These are phyloP conservation scores for Eudorcas thomsonii DNA, from an alignment of 2,113 vertebrate species.

Conservation along the genomic window DNA sequence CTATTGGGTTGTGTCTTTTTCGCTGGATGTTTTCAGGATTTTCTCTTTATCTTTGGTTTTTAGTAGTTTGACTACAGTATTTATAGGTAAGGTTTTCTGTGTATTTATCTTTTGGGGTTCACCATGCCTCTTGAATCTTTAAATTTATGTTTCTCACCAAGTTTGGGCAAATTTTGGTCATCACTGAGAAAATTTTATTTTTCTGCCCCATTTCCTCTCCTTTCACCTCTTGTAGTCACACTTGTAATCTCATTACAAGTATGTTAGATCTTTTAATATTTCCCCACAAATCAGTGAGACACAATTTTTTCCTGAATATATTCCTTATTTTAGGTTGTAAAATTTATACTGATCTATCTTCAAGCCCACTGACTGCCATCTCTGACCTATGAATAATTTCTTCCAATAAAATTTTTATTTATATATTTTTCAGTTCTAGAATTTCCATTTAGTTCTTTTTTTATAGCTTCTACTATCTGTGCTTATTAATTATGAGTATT, in stretches of 20 bases:
- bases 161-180: not conserved
- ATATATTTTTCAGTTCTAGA: not conserved
- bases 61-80: not conserved
- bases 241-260: not conserved
- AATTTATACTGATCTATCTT: not conserved
- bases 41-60: not conserved
- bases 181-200: not conserved
- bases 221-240: not conserved
- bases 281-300: not conserved
- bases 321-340: not conserved
- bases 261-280: not conserved
- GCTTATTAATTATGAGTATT: not conserved
- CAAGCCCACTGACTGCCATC: not conserved
- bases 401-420: conserved; percentile 5
- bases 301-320: not conserved
- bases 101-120: not conserved
- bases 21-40: not conserved
- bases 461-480: not conserved
- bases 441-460: not conserved
- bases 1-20: not conserved
- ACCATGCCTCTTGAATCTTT: not conserved
- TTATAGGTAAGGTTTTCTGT: not conserved
- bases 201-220: not conserved
- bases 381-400: not conserved
- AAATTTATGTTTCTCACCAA: not conserved